Conservation (phyloP, 1,140 invertebrate species). For the Neodiprion lecontei region DNA sequence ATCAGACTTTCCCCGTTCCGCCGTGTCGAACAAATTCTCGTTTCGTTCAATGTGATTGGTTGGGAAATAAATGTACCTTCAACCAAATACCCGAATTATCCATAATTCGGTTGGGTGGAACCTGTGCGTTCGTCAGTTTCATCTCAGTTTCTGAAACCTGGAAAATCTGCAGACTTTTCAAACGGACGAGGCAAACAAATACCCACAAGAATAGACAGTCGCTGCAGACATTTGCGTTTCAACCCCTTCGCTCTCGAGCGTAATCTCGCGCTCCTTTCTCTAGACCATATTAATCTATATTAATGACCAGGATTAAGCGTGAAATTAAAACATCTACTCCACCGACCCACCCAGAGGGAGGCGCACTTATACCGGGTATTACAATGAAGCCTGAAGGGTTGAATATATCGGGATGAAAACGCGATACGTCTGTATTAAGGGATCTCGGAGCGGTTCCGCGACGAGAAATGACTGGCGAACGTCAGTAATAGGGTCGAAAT, state of each 20-base stretch:
- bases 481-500: not conserved
- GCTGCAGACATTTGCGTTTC: not conserved
- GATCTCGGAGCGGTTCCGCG: not conserved
- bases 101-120: too few relatives aligned
- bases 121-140: too few relatives aligned
- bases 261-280: not conserved
- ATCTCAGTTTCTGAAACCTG: too few relatives aligned
- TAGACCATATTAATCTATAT: constrained; percentile 50
- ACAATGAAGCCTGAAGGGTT: constrained; percentile 40
- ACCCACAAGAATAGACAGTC: too few relatives aligned
- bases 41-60: not conserved
- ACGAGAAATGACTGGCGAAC: not conserved
- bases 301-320: constrained; percentile 55
- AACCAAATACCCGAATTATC: too few relatives aligned
- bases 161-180: too few relatives aligned
- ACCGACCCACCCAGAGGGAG: constrained; percentile 27
- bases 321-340: constrained; percentile 51
- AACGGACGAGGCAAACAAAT: too few relatives aligned
- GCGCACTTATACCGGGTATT: constrained; percentile 19
- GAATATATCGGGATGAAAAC: constrained; percentile 35
- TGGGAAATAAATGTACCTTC: not conserved
- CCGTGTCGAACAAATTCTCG: not conserved
- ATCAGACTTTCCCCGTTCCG: not conserved
- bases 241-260: constrained; percentile 1
- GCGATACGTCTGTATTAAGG: constrained; percentile 29